These are phyloP conservation scores for Motacilla alba DNA, from an alignment of 2,113 vertebrate species.

Conservation along the genomic window DNA sequence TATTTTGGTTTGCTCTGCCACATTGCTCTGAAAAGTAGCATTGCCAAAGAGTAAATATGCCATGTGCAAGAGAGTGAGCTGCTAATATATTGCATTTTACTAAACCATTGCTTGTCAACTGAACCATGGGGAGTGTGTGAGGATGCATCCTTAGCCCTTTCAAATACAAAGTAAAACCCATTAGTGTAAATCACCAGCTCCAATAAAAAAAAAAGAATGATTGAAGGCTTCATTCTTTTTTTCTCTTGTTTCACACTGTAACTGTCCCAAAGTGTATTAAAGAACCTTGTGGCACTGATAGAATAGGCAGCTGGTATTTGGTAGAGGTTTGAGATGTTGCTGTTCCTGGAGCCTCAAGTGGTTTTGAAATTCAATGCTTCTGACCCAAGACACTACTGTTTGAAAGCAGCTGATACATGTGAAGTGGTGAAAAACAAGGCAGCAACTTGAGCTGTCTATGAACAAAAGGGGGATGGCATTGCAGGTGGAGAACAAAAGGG, in stretches of 20 bases:
- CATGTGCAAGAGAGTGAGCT: neutral
- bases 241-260: neutral
- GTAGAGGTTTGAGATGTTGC: neutral
- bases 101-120: neutral
- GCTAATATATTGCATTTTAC: neutral
- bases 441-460: neutral
- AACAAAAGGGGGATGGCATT: neutral
- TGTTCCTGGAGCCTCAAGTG: neutral
- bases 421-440: conserved; percentile 17
- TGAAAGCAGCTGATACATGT: neutral
- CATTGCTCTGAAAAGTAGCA: neutral
- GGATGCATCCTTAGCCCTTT: neutral
- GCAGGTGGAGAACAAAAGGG: neutral
- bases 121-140: neutral
- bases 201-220: neutral
- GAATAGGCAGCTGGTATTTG: neutral
- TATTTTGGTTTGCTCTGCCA: neutral
- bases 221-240: neutral
- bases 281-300: neutral
- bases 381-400: neutral
- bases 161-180: neutral
- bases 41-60: neutral
- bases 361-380: neutral
- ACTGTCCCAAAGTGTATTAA: neutral
- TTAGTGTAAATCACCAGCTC: neutral